These are phyloP conservation scores for Ecdyonurus torrentis DNA, from an alignment of 2,888 invertebrate genomes.

Conservation along the genomic window DNA sequence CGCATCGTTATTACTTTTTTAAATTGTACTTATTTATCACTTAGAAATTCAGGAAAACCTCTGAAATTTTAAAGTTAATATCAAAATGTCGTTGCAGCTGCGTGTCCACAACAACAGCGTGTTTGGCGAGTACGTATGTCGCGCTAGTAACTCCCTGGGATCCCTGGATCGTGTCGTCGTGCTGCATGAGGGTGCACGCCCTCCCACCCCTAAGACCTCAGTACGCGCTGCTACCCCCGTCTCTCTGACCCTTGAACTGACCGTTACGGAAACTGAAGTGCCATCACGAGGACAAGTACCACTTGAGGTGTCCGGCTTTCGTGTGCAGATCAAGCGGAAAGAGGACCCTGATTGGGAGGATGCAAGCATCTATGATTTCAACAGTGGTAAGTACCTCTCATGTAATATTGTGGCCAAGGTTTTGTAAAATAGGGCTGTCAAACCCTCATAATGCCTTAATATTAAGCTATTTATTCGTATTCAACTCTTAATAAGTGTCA, in stretches of 20 bases:
- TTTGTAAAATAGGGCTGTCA: too few species aligned
- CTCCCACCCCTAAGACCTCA: constrained; percentile 27
- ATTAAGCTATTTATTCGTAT: too few species aligned
- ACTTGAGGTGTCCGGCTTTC: constrained; percentile 13
- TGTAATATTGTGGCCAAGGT: too few species aligned
- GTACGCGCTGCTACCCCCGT: constrained; percentile 10
- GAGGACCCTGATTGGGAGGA: constrained; percentile 13
- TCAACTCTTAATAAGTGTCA: too few species aligned
- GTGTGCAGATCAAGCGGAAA: constrained; percentile 14
- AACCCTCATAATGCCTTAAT: too few species aligned
- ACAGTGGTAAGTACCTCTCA: constrained; percentile 15
- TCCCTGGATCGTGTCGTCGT: constrained; percentile 30
- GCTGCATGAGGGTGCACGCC: constrained; percentile 34
- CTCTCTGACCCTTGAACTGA: constrained; percentile 10
- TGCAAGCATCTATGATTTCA: constrained; percentile 12
- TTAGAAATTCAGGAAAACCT: too few species aligned
- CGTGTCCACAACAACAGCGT: constrained; percentile 16
- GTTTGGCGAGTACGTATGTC: constrained; percentile 34
- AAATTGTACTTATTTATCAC: too few species aligned
- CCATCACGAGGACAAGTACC: background rate
- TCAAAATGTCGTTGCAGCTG: constrained; percentile 13
- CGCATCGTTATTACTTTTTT: too few species aligned
- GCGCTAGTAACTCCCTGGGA: constrained; percentile 33
- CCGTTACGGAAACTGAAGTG: background rate
- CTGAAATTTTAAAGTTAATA: background rate